Percentiles rank a stretch among this genome's conserved stretches.
These are phyloP conservation scores for Chrysolina haemoptera DNA, from an alignment of 2,888 invertebrate genomes.

Conservation along the genomic window DNA sequence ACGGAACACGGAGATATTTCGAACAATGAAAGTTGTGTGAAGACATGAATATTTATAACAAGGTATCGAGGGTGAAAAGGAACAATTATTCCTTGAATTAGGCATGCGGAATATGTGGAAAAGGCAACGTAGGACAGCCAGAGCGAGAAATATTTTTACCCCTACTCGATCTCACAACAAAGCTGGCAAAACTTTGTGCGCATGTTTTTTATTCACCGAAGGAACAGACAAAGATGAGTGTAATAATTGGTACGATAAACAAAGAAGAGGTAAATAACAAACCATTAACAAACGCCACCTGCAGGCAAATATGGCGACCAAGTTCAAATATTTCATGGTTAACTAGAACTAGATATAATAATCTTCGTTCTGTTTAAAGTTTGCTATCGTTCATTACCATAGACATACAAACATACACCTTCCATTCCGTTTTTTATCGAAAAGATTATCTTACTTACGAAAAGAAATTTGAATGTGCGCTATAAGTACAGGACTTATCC, in stretches of 20 bases:
- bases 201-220: conserved; percentile 48
- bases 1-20: not conserved
- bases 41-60: not conserved
- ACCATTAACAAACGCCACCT: conserved; percentile 43
- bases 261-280: conserved; percentile 50
- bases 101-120: conserved; percentile 27
- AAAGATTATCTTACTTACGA: too few relatives aligned
- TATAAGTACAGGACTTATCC: conserved; percentile 7
- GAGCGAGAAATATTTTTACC: conserved; percentile 51
- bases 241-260: conserved; percentile 48
- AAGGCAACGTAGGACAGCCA: conserved; percentile 40
- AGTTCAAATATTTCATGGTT: conserved; percentile 23
- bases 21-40: not conserved
- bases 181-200: conserved; percentile 49
- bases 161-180: conserved; percentile 48
- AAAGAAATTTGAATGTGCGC: not conserved
- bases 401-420: too few relatives aligned
- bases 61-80: conserved; percentile 28
- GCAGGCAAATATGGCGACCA: conserved; percentile 37
- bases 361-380: not conserved
- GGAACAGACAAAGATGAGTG: conserved; percentile 39
- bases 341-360: conserved; percentile 15
- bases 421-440: too few relatives aligned
- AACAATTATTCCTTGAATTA: conserved; percentile 29
- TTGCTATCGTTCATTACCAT: not conserved